phyloP scores from a whole-genome alignment of 2,888 invertebrate species.

The Drosophila formosana region DNA sequence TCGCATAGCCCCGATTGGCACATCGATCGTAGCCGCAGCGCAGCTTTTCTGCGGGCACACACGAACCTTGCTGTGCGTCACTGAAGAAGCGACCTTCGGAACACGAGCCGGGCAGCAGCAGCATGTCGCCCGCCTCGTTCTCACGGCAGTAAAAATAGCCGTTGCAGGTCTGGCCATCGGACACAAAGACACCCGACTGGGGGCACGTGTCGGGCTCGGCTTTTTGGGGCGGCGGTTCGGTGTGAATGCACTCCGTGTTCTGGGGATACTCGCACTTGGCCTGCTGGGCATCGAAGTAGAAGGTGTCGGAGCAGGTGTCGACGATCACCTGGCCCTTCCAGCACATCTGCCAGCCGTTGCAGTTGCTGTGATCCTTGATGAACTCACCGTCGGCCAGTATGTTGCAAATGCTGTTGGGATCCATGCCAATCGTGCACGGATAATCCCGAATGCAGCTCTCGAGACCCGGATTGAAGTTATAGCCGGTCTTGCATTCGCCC shows the following conservation, averaged over 20 bases:
- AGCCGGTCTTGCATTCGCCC: slow-evolving; percentile 67
- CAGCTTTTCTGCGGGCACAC: slow-evolving; percentile 69
- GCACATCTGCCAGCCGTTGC: slow-evolving; percentile 75
- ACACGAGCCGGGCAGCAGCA: slow-evolving; percentile 65
- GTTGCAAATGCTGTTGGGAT: slow-evolving; percentile 78
- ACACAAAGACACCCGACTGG: slow-evolving; percentile 63
- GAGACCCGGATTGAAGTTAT: slow-evolving; percentile 73
- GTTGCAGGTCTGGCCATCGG: slow-evolving; percentile 74
- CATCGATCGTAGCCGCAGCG: slow-evolving; percentile 75
- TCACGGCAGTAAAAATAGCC: slow-evolving; percentile 78
- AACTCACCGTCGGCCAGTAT: slow-evolving; percentile 81
- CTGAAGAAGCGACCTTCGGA: slow-evolving; percentile 69
- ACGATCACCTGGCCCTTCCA: slow-evolving; percentile 58
- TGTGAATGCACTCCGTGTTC: slow-evolving; percentile 59
- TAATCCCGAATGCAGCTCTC: slow-evolving; percentile 67
- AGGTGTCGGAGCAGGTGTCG: slow-evolving; percentile 72
- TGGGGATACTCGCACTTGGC: slow-evolving; percentile 70
- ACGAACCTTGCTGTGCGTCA: slow-evolving; percentile 67
- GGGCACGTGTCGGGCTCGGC: slow-evolving; percentile 56
- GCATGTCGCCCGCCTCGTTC: slow-evolving; percentile 31
- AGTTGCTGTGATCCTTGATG: slow-evolving; percentile 59
- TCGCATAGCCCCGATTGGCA: slow-evolving; percentile 61
- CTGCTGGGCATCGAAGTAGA: slow-evolving; percentile 64
- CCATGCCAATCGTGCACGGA: slow-evolving; percentile 54
- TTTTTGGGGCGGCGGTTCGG: slow-evolving; percentile 33